Conservation (phyloP, 2,797 vertebrate species). For the Pangasius krempfi region DNA sequence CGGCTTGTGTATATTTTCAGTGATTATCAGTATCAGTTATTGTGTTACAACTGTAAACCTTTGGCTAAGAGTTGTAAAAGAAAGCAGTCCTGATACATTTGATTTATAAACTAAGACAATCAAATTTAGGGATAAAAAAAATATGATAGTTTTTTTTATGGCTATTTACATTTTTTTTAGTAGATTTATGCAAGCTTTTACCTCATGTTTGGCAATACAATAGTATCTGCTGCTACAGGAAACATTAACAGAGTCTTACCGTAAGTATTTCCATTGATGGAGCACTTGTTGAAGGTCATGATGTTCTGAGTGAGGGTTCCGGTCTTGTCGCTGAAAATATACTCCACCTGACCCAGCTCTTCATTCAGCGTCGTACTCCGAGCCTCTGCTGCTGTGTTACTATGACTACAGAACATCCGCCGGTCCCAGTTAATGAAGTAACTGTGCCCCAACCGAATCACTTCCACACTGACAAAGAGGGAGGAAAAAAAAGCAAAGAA, state of each 20-base stretch:
- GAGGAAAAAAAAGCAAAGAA: slow-evolving; percentile 9
- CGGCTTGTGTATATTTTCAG: neutral
- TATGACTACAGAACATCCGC: slow-evolving; percentile 87
- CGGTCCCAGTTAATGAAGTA: slow-evolving; percentile 98
- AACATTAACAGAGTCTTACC: slow-evolving; percentile 68
- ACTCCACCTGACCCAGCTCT: slow-evolving; percentile 94
- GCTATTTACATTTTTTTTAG: neutral
- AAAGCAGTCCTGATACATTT: neutral
- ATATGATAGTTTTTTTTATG: neutral
- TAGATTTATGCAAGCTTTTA: neutral
- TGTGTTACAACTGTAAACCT: neutral
- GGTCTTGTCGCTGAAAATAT: slow-evolving; percentile 94
- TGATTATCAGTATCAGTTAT: neutral
- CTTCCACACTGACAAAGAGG: slow-evolving; percentile 82
- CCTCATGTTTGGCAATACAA: neutral
- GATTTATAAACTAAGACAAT: neutral
- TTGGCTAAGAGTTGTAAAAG: neutral
- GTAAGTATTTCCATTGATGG: slow-evolving; percentile 83
- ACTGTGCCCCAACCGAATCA: slow-evolving; percentile 92
- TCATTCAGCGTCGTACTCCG: slow-evolving; percentile 92
- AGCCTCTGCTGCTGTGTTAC: slow-evolving; percentile 84
- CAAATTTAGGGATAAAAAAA: neutral
- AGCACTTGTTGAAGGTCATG: slow-evolving; percentile 96
- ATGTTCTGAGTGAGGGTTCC: slow-evolving; percentile 96
- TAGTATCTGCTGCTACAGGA: neutral